Conservation (phyloP, 2,113 vertebrate species). For the Ardeotis arabs region DNA sequence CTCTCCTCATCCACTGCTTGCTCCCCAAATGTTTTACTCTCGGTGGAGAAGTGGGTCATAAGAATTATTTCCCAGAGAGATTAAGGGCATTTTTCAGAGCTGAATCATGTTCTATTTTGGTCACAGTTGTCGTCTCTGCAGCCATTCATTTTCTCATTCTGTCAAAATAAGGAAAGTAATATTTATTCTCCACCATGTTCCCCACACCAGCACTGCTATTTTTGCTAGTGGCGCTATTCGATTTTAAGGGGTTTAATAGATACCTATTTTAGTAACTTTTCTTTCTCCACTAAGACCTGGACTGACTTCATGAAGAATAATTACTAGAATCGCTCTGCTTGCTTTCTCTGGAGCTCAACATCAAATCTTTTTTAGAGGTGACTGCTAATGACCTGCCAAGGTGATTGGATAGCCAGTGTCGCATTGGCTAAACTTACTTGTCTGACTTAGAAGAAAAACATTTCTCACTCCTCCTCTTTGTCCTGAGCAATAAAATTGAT, state of each 20-base stretch:
- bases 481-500: conserved; percentile 5
- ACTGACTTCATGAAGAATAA: conserved; percentile 32
- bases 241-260: conserved; percentile 39
- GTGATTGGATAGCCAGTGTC: conserved; percentile 18
- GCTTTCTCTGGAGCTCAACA: conserved; percentile 28
- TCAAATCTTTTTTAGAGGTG: neutral
- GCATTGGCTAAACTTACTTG: neutral
- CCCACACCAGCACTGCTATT: conserved; percentile 43
- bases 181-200: conserved; percentile 58
- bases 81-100: conserved; percentile 56
- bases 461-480: neutral
- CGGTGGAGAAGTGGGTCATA: conserved; percentile 35
- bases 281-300: conserved; percentile 37
- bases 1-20: neutral
- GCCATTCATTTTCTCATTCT: conserved; percentile 62
- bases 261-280: conserved; percentile 55
- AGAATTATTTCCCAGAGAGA: conserved; percentile 47
- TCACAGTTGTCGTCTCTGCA: conserved; percentile 54
- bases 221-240: conserved; percentile 42
- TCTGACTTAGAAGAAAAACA: neutral
- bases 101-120: conserved; percentile 61
- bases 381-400: conserved; percentile 46
- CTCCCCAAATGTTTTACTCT: conserved; percentile 25
- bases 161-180: conserved; percentile 60
- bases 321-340: neutral